Evolutionary conservation across 2,888 invertebrate genomes (phyloP).

Genomic region (Pammene aurita): DNA sequence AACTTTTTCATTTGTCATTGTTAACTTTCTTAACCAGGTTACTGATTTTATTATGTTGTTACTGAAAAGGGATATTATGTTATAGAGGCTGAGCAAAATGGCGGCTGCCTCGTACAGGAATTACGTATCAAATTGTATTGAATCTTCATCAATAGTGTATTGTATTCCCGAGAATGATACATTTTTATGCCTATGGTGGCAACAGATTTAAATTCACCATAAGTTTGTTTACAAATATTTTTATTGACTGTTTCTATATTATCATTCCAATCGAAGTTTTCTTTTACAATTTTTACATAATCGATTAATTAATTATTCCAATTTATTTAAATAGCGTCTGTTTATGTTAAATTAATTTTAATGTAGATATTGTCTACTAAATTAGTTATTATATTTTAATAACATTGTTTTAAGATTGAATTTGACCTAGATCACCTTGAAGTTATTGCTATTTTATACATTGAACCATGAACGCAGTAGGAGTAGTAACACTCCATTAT

Average conservation of each 20-base stretch:
- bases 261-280: not conserved
- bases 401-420: too few species aligned
- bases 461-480: too few species aligned
- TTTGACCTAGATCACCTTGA: too few species aligned
- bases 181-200: conserved; percentile 54
- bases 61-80: not conserved
- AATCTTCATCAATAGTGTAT: not conserved
- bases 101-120: conserved; percentile 35
- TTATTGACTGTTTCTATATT: not conserved
- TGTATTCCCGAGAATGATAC: conserved; percentile 17
- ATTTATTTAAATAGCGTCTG: too few species aligned
- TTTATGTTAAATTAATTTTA: too few species aligned
- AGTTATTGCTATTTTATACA: too few species aligned
- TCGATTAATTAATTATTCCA: not conserved
- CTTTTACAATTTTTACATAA: not conserved
- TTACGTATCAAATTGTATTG: not conserved
- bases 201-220: conserved; percentile 53
- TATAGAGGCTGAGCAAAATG: conserved; percentile 42
- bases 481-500: too few species aligned
- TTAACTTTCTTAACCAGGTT: conserved; percentile 14
- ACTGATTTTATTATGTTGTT: not conserved
- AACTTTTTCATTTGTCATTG: conserved; percentile 42
- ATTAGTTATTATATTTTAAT: too few species aligned
- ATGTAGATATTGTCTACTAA: too few species aligned
- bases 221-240: conserved; percentile 42